A percentile compares a stretch with the other conserved stretches of the same genome.
Evolutionary conservation across 2,888 invertebrate genomes (phyloP).

Genomic region (Helicoverpa assulta): DNA sequence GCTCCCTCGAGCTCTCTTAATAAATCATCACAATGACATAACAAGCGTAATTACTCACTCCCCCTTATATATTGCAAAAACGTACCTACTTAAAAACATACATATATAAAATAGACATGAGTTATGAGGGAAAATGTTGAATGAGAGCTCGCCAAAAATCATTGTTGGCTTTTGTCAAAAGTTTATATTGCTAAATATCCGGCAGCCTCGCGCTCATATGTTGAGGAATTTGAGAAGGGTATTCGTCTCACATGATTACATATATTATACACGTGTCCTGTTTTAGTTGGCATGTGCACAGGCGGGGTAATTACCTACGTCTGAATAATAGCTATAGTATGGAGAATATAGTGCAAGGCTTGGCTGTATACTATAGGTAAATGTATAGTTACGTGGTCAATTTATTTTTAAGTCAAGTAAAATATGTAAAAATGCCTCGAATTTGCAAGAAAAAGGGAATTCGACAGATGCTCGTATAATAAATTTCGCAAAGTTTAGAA

Average conservation of each 20-base stretch:
- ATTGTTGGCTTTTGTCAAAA: slow-evolving; percentile 48
- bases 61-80: slow-evolving; percentile 5
- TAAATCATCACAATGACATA: slow-evolving; percentile 46
- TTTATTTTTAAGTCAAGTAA: too few species aligned
- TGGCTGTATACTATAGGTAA: not conserved
- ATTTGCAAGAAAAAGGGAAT: slow-evolving; percentile 28
- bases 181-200: slow-evolving; percentile 51
- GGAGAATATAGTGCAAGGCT: not conserved
- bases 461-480: slow-evolving; percentile 47
- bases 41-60: slow-evolving; percentile 38
- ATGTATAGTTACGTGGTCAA: not conserved
- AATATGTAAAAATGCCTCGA: slow-evolving; percentile 1
- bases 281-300: not conserved
- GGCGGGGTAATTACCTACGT: slow-evolving; percentile 5
- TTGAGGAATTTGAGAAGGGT: slow-evolving; percentile 54
- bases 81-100: slow-evolving; percentile 19
- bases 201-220: slow-evolving; percentile 32
- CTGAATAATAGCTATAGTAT: slow-evolving; percentile 1
- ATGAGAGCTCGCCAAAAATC: slow-evolving; percentile 41
- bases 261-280: slow-evolving; percentile 18
- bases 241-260: slow-evolving; percentile 34
- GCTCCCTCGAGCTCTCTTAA: slow-evolving; percentile 23
- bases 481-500: slow-evolving; percentile 43
- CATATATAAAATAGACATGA: slow-evolving; percentile 8
- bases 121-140: slow-evolving; percentile 27